These are phyloP conservation scores for Antheraea yamamai DNA, from an alignment of 2,888 invertebrate genomes.

Conservation along the genomic window DNA sequence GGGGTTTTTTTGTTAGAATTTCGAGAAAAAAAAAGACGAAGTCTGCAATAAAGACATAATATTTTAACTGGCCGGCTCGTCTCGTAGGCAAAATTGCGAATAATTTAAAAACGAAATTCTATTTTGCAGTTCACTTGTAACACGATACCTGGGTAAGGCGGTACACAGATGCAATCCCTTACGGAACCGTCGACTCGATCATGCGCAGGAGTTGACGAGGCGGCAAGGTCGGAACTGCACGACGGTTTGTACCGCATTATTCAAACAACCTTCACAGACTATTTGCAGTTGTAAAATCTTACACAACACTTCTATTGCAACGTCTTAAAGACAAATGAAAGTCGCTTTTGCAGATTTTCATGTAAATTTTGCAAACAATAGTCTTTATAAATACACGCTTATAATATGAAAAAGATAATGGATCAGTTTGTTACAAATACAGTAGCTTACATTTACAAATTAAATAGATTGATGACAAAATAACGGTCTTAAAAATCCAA, in stretches of 20 bases:
- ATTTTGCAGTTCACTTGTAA: slow-evolving; percentile 21
- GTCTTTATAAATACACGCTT: slow-evolving; percentile 36
- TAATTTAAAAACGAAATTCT: slow-evolving; percentile 8
- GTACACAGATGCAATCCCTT: slow-evolving; percentile 66
- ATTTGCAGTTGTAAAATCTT: slow-evolving; percentile 27
- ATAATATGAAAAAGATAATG: slow-evolving; percentile 46
- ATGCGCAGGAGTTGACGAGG: slow-evolving; percentile 66
- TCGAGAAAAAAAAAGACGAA: background rate
- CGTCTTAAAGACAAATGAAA: slow-evolving; percentile 44
- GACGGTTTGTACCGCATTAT: slow-evolving; percentile 45
- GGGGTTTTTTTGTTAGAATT: slow-evolving; percentile 5
- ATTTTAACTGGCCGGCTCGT: background rate
- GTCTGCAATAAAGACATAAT: background rate
- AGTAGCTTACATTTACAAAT: slow-evolving; percentile 45
- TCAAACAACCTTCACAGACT: slow-evolving; percentile 40
- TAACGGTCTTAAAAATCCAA: slow-evolving; percentile 53
- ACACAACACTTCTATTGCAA: slow-evolving; percentile 46
- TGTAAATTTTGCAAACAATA: slow-evolving; percentile 36
- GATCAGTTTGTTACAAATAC: slow-evolving; percentile 40
- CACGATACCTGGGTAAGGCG: slow-evolving; percentile 60
- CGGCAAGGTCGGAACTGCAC: slow-evolving; percentile 71
- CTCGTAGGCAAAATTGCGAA: background rate
- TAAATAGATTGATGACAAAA: slow-evolving; percentile 60
- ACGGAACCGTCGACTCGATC: slow-evolving; percentile 61
- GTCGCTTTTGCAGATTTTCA: slow-evolving; percentile 40